Evolutionary conservation across 2,113 vertebrate genomes (phyloP).

Genomic region (Colius striatus): DNA sequence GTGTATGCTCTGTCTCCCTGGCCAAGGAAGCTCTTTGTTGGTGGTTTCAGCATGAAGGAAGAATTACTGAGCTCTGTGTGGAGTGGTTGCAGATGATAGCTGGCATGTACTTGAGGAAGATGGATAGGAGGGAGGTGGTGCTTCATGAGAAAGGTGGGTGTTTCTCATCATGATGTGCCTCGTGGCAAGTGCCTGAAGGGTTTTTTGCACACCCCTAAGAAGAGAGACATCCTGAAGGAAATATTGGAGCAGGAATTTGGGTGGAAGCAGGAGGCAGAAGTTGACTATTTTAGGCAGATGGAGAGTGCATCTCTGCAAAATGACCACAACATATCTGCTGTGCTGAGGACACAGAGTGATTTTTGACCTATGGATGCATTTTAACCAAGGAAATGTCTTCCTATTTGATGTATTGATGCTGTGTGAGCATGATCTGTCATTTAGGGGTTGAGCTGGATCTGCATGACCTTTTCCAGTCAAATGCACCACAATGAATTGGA

Average conservation of each 20-base stretch:
- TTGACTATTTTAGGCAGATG: conserved; percentile 31
- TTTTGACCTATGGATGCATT: neutral
- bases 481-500: conserved; percentile 11
- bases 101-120: conserved; percentile 41
- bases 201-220: conserved; percentile 8
- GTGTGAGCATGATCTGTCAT: conserved; percentile 51
- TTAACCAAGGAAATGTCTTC: conserved; percentile 50
- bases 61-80: neutral
- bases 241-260: conserved; percentile 13
- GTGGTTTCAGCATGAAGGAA: conserved; percentile 15
- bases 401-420: conserved; percentile 29
- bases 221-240: conserved; percentile 49
- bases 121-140: conserved; percentile 33
- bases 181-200: conserved; percentile 30
- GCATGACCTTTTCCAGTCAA: conserved; percentile 54
- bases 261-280: conserved; percentile 37
- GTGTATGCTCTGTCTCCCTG: neutral
- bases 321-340: conserved; percentile 25
- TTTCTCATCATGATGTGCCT: conserved; percentile 47
- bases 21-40: neutral
- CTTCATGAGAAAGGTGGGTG: conserved; percentile 52
- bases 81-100: conserved; percentile 40
- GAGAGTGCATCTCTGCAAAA: conserved; percentile 14
- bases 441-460: conserved; percentile 34
- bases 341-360: conserved; percentile 1